Percentiles rank a stretch among this genome's conserved stretches.
Conservation (phyloP, 1,140 invertebrate species). For the Trichogramma pretiosum region DNA sequence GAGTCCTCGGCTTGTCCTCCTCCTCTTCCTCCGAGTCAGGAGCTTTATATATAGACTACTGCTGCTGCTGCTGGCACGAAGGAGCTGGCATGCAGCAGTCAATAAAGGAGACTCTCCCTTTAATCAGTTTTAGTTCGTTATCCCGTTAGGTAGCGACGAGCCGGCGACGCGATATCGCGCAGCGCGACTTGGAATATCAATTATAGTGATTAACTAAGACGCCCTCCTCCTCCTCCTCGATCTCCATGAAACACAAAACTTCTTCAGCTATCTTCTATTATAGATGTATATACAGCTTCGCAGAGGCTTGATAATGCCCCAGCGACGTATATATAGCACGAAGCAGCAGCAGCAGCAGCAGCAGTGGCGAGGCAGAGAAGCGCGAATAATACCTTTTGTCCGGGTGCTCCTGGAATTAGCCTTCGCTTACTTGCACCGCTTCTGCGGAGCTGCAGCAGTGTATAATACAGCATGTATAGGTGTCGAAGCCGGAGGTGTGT, state of each 20-base stretch:
- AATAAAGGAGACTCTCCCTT: constrained; percentile 43
- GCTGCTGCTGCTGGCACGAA: constrained; percentile 31
- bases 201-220: constrained; percentile 48
- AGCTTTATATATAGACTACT: constrained; percentile 42
- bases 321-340: constrained; percentile 30
- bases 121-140: constrained; percentile 45
- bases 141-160: constrained; percentile 33
- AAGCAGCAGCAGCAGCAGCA: constrained; percentile 2
- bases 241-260: constrained; percentile 15
- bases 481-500: too few species aligned
- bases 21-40: too few species aligned
- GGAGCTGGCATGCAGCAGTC: constrained; percentile 34
- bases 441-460: too few species aligned
- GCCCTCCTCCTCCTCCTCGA: constrained; percentile 14
- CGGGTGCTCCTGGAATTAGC: too few species aligned
- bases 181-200: constrained; percentile 45
- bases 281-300: constrained; percentile 5
- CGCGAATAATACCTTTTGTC: too few species aligned
- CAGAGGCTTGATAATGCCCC: constrained; percentile 9
- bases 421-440: too few species aligned
- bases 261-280: constrained; percentile 4
- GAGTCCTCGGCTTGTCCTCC: too few species aligned
- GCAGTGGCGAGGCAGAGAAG: neutral
- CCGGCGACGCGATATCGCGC: too few species aligned
- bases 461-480: too few species aligned